Conservation (phyloP, 92 coral and sea anemone species). For the Hydrozoanthus gracilis region DNA sequence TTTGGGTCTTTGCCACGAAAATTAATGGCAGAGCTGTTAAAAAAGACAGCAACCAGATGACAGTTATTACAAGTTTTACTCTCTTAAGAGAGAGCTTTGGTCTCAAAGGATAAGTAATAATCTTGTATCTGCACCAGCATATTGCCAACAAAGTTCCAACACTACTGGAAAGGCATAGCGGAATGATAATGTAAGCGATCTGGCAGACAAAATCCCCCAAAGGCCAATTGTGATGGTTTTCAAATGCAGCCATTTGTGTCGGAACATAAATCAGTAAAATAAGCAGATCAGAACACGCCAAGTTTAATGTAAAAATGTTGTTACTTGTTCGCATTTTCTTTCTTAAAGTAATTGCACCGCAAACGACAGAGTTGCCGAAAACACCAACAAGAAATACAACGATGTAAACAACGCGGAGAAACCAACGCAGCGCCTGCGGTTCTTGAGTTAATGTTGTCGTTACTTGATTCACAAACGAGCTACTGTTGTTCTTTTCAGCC, state of each 20-base stretch:
- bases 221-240: slow-evolving; percentile 93
- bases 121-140: slow-evolving; percentile 82
- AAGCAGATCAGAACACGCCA: slow-evolving; percentile 85
- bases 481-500: not conserved
- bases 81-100: slow-evolving; percentile 69
- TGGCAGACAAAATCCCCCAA: slow-evolving; percentile 85
- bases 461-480: not conserved
- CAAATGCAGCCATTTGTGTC: slow-evolving; percentile 95
- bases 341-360: slow-evolving; percentile 74
- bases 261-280: slow-evolving; percentile 84
- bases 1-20: slow-evolving; percentile 75
- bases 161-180: slow-evolving; percentile 84
- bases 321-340: slow-evolving; percentile 83
- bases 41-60: slow-evolving; percentile 79
- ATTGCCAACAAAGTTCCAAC: slow-evolving; percentile 85
- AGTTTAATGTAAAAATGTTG: slow-evolving; percentile 84
- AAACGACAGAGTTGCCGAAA: slow-evolving; percentile 87
- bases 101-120: slow-evolving; percentile 75
- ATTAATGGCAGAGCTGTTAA: slow-evolving; percentile 52
- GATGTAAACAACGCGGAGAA: slow-evolving; percentile 79
- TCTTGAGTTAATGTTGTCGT: slow-evolving; percentile 10
- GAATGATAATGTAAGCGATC: slow-evolving; percentile 80
- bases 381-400: slow-evolving; percentile 78
- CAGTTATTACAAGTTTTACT: slow-evolving; percentile 72
- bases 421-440: slow-evolving; percentile 77